Conservation (phyloP, 37 sponge, comb jelly and placozoan species). For the Crambe crambe region DNA sequence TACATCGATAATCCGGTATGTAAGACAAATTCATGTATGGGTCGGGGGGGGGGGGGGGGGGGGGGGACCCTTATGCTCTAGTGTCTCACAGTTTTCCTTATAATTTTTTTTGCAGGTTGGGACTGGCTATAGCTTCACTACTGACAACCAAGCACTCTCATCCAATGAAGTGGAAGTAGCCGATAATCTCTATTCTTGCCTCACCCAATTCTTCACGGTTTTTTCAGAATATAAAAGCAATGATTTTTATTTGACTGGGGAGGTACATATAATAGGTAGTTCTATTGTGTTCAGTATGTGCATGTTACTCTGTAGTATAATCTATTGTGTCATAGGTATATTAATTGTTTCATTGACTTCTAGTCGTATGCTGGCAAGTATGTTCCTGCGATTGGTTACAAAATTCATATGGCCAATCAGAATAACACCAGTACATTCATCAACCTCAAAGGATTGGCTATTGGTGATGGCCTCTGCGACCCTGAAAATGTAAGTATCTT, state of each 20-base stretch:
- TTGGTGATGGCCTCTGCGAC: constrained; percentile 87
- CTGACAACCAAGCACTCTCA: constrained; percentile 49
- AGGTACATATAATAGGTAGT: constrained; percentile 46
- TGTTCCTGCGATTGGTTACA: constrained; percentile 85
- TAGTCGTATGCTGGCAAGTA: constrained; percentile 97
- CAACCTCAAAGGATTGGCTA: constrained; percentile 80
- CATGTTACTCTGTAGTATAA: background rate
- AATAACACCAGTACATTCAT: constrained; percentile 42
- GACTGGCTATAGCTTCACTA: constrained; percentile 88
- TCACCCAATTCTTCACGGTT: constrained; percentile 84
- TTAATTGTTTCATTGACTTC: no score
- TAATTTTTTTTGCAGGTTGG: constrained; percentile 65
- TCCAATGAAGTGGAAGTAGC: constrained; percentile 83
- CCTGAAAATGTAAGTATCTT: constrained; percentile 74
- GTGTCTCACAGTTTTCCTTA: background rate
- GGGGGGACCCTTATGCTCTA: background rate
- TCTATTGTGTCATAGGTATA: no score
- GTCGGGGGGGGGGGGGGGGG: no score
- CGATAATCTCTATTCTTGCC: constrained; percentile 69
- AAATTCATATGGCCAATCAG: constrained; percentile 63
- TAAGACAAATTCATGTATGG: background rate
- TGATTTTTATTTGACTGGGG: constrained; percentile 90
- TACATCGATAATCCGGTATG: constrained; percentile 93
- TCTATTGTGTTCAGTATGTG: background rate
- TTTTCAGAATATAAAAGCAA: constrained; percentile 70